phyloP scores from a whole-genome alignment of 2,797 vertebrate species.

The Hemibagrus guttatus region DNA sequence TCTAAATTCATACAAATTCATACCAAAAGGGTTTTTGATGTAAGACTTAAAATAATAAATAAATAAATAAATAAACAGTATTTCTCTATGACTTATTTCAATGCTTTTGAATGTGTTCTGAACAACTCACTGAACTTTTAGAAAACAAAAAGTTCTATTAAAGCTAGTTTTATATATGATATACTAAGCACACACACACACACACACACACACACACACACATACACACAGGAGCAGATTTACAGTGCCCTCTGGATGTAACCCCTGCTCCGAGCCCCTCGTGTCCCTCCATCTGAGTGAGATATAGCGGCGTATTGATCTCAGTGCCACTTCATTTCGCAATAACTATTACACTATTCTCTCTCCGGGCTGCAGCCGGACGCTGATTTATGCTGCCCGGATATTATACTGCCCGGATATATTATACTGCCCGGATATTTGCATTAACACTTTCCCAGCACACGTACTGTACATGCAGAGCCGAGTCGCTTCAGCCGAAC shows the following conservation, averaged over 20 bases:
- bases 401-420: slow-evolving; percentile 51
- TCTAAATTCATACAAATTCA: neutral
- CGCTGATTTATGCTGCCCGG: slow-evolving; percentile 80
- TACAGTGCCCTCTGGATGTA: slow-evolving; percentile 79
- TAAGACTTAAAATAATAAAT: neutral
- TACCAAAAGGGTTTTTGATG: neutral
- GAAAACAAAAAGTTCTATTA: neutral
- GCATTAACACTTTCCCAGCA: slow-evolving; percentile 73
- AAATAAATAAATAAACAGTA: neutral
- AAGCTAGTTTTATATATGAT: neutral
- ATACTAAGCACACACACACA: slow-evolving; percentile 31
- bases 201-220: slow-evolving; percentile 38
- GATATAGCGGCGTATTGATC: slow-evolving; percentile 98
- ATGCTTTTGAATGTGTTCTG: neutral
- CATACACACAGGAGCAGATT: slow-evolving; percentile 48
- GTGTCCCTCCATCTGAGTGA: slow-evolving; percentile 93
- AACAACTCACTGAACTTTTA: neutral
- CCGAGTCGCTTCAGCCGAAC: neutral
- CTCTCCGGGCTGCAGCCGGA: slow-evolving; percentile 72
- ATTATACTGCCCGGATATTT: slow-evolving; percentile 74
- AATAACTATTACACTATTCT: slow-evolving; percentile 95
- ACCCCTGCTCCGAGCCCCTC: slow-evolving; percentile 90
- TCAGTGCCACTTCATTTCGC: slow-evolving; percentile 95
- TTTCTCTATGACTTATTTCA: neutral
- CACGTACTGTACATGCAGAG: neutral